Conservation (phyloP, 2,797 vertebrate genomes). For the Lutjanus argentimaculatus region DNA sequence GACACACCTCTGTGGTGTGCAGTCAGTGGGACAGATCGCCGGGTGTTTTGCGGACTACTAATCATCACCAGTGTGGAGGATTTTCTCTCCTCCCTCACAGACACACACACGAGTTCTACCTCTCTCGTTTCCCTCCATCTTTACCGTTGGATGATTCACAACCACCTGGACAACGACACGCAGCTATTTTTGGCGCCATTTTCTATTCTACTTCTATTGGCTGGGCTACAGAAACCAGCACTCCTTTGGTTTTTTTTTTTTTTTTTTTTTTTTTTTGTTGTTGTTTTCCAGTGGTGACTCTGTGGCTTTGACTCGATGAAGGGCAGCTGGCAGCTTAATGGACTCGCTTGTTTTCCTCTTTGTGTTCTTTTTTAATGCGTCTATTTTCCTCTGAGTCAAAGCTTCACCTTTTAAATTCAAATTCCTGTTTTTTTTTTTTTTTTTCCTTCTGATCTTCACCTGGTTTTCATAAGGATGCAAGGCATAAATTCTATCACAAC, state of each 20-base stretch:
- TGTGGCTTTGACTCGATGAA: neutral
- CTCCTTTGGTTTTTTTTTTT: neutral
- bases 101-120: neutral
- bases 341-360: neutral
- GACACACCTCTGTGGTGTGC: conserved; percentile 16
- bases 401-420: neutral
- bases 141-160: conserved; percentile 22
- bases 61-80: conserved; percentile 33
- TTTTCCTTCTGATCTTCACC: neutral
- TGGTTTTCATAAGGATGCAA: neutral
- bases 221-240: conserved; percentile 1
- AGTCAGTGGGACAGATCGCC: conserved; percentile 17
- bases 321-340: conserved; percentile 26
- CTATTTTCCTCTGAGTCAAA: neutral
- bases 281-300: neutral
- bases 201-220: conserved; percentile 43
- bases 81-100: conserved; percentile 18
- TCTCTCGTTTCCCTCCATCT: conserved; percentile 24
- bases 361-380: neutral
- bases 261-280: neutral
- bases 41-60: conserved; percentile 14
- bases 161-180: conserved; percentile 19
- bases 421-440: neutral
- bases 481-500: neutral
- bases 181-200: conserved; percentile 70